Evolutionary conservation across 2,797 vertebrate genomes (phyloP), one percentile per base, ranked within the genome.

Genomic region (Brotula barbata): DNA sequence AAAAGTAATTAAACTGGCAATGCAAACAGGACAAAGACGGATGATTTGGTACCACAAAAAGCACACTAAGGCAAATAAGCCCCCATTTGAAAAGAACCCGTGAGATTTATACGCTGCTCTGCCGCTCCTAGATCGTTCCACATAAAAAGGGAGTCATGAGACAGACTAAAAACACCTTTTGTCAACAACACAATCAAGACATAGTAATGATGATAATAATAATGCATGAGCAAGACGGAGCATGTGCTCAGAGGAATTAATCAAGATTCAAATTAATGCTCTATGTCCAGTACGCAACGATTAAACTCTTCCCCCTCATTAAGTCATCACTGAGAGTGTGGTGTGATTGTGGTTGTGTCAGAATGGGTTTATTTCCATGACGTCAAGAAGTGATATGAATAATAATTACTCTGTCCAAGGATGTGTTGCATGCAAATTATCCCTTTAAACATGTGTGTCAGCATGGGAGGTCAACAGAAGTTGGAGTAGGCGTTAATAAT

Each of bases 1-100:
- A 65, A 77, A 80, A 71, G 73, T 75, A 84, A 88, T 87, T 84
- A 75, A 84, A 76, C 5, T 34, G 3, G 44, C 71, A 43, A 66
- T 47, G 63, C 57, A 77, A 78, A 80, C 60, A 71, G 61, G 75
- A 75, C 69, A 65, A 40, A 78, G 67, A 75, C 14, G 0, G 22
- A 75, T 71, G 66, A 17, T 70, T 72, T 50, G 60, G 63, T 63
- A 62, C 73, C 63, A 71, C 46, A 69, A 78, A 79, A 48, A 50
- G 12, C 22, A 31, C 11, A 43, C 34, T 23, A 22, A 23, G 17
- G 15, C 43, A 11, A 17, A 52, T 50, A 11, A 36, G 40, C 21
- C 33, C 43, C 44, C 15, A 17, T 57, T 59, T 44, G 58, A 71
- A 58, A 45, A 53, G 36, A 49, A 33, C 44, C 56, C 47, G 34